Conservation (phyloP, 2,797 vertebrate genomes). For the Rhincodon typus region DNA sequence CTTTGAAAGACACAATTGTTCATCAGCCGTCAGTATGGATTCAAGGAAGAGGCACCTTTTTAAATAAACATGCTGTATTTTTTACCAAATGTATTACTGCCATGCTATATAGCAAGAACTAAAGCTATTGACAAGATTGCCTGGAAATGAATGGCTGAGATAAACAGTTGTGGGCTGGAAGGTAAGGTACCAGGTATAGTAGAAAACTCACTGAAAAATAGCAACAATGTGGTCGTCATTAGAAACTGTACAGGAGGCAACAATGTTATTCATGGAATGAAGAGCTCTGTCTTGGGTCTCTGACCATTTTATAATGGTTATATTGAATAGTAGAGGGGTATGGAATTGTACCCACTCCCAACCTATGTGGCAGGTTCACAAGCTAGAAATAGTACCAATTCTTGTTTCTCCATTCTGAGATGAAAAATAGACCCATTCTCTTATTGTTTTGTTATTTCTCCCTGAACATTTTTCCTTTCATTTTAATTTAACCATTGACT, state of each 20-base stretch:
- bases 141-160: background rate
- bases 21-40: background rate
- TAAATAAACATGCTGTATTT: background rate
- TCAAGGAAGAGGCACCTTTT: background rate
- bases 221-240: background rate
- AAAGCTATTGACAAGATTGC: background rate
- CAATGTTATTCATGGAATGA: background rate
- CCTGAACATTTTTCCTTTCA: background rate
- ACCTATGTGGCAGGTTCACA: too few species aligned
- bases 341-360: too few species aligned
- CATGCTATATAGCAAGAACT: background rate
- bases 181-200: background rate
- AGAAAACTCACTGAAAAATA: background rate
- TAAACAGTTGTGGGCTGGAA: background rate
- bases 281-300: background rate
- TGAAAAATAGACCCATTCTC: background rate
- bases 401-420: too few species aligned
- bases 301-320: background rate
- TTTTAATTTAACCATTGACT: background rate
- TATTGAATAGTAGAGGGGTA: background rate
- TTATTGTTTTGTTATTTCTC: background rate
- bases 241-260: background rate
- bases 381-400: too few species aligned
- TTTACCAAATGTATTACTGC: background rate
- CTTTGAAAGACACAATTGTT: background rate